Percentiles rank a stretch among this genome's conserved stretches.
phyloP scores from a whole-genome alignment of 2,888 invertebrate species.

The Neoaliturus tenellus region DNA sequence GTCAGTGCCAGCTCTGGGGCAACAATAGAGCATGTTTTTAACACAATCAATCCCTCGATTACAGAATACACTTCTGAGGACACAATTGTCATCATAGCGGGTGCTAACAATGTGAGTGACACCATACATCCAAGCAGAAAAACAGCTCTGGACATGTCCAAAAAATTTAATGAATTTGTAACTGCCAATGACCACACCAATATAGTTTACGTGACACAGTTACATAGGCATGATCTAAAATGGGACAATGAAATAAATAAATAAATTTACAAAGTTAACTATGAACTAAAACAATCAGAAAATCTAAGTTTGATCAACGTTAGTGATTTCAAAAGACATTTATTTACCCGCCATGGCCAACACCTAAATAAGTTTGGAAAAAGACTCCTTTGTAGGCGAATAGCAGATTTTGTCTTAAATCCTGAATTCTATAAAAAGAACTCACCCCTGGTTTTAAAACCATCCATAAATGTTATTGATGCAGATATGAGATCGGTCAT shows the following conservation, averaged over 20 bases:
- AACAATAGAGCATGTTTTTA: not conserved
- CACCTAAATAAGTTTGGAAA: not conserved
- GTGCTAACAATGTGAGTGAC: not conserved
- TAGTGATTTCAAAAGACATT: not conserved
- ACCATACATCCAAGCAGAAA: not conserved
- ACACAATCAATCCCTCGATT: not conserved
- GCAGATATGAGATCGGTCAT: too few relatives aligned
- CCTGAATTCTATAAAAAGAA: too few relatives aligned
- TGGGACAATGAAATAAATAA: not conserved
- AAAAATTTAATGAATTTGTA: not conserved
- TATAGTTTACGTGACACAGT: not conserved
- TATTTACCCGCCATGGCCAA: not conserved
- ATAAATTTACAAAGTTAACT: not conserved
- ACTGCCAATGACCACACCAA: not conserved
- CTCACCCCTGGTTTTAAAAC: too few relatives aligned
- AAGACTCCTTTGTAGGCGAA: not conserved
- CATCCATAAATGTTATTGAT: too few relatives aligned
- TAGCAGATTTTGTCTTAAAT: not conserved
- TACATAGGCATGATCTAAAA: not conserved
- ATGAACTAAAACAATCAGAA: not conserved
- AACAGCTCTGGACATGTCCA: not conserved
- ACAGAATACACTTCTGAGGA: not conserved
- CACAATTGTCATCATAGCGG: not conserved
- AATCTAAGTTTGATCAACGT: not conserved
- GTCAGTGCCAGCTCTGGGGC: not conserved